A percentile compares a stretch with the other conserved stretches of the same genome.
Evolutionary conservation across 2,888 invertebrate genomes (phyloP).

Genomic region (Acleris laterana): DNA sequence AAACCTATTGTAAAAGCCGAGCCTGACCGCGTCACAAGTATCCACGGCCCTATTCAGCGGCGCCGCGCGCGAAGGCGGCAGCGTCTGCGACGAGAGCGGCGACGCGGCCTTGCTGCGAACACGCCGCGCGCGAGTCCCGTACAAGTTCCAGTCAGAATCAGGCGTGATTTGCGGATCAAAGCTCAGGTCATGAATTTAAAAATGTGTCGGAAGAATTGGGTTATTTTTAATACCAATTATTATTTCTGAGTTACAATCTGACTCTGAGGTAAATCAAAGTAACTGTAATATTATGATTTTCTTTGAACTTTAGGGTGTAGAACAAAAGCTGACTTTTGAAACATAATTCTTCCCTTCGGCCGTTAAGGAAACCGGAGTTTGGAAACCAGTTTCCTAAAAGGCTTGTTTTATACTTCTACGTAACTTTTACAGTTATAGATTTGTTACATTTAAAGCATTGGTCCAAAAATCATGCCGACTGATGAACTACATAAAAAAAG

Average conservation of each 20-base stretch:
- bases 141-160: conserved; percentile 13
- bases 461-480: conserved; percentile 22
- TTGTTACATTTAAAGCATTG: conserved; percentile 2
- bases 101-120: conserved; percentile 73
- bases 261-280: too few species aligned
- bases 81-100: conserved; percentile 72
- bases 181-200: background rate
- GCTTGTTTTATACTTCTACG: too few species aligned
- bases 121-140: conserved; percentile 43
- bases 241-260: too few species aligned
- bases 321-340: too few species aligned
- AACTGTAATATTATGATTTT: too few species aligned
- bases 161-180: conserved; percentile 24
- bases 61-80: conserved; percentile 54
- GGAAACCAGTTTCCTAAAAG: too few species aligned
- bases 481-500: background rate
- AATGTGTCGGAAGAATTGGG: too few species aligned
- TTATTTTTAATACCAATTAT: too few species aligned
- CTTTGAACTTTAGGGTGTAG: too few species aligned
- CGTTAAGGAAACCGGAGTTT: too few species aligned
- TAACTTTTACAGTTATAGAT: too few species aligned
- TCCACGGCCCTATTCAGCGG: conserved; percentile 56
- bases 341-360: too few species aligned
- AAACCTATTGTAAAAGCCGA: conserved; percentile 74
- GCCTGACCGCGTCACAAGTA: conserved; percentile 58